Base-by-base conservation (phyloP, 2,888 invertebrate genomes). In the Drosophila pseudotalamancana region DNA sequence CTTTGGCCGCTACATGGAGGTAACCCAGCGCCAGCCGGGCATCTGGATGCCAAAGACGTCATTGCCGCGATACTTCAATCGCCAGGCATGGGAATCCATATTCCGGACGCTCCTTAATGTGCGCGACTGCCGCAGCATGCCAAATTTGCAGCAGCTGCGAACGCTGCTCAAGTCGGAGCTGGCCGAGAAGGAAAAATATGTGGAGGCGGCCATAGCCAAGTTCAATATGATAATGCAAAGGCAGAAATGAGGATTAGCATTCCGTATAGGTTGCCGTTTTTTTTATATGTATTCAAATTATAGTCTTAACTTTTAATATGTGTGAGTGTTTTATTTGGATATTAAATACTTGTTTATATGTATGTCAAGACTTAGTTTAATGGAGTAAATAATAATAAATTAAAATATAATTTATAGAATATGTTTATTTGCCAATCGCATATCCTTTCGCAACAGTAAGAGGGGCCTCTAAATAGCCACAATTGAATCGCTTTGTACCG, bases 1-100 rank as follows among this genome's bases (percentile, higher is more conserved):
- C 12, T 96, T 97, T 92, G 96, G 96, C 37, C 95, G 95, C 88
- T 98, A 98, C 90, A 97, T 98, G 95, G 95, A 96, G 84, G 94
- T 96, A 14, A 93, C 93, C 21, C 94, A 94, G 87, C 93, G 93
- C 43, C 34, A 66, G 8, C 35, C 73, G 4, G 71, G 74, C 43
- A 54, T 74, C 53, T 90, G 91, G 90, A 89, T 88, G 76, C 90
- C 90, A 4, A 89, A 87, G 56, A 88, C 87, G 0, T 57, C 79
- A 46, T 34, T 89, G n/a, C 91, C 91, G 5, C 88, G 91, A 3
- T 95, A 95, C 89, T 93, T 95, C 90, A 94, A 94, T 84, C 93
- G 93, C 63, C 93, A 93, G 63, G 92, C 95, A 60, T 97, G 97
- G 97, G 95, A 95, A 80, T 94, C 94, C 72, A 94, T 97, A 88